These are phyloP conservation scores for Zeus faber DNA, from an alignment of 2,113 vertebrate species.

Conservation along the genomic window DNA sequence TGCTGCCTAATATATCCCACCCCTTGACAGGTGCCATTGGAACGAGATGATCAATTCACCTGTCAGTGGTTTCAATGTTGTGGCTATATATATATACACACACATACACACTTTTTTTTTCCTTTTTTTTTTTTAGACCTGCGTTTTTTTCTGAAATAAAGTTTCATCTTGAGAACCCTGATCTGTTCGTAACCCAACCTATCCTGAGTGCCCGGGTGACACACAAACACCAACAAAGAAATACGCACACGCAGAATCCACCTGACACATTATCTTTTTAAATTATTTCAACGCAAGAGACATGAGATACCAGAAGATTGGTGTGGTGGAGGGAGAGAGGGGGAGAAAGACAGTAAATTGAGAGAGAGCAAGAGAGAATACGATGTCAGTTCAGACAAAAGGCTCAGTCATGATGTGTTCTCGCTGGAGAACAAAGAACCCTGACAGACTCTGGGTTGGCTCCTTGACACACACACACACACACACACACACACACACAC, in stretches of 20 bases:
- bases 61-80: too few relatives aligned
- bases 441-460: conserved; percentile 49
- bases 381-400: conserved; percentile 60
- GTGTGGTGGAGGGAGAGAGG: conserved; percentile 25
- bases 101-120: conserved; percentile 13
- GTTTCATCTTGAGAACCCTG: too few relatives aligned
- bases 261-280: conserved; percentile 41
- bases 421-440: conserved; percentile 57
- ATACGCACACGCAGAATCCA: conserved; percentile 24
- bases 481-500: conserved; percentile 23
- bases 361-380: conserved; percentile 35
- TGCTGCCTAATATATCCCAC: too few relatives aligned
- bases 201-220: too few relatives aligned
- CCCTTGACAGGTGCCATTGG: too few relatives aligned
- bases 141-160: too few relatives aligned
- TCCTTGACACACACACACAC: conserved; percentile 10
- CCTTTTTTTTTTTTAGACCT: too few relatives aligned
- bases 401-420: conserved; percentile 56
- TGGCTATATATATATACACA: not conserved
- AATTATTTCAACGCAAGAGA: conserved; percentile 37
- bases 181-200: too few relatives aligned
- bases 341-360: not conserved
- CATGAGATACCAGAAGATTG: conserved; percentile 30
- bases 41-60: too few relatives aligned
- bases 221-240: conserved; percentile 9